Evolutionary conservation across 2,888 invertebrate genomes (phyloP).

Genomic region (Venustoraphidia nigricollis): DNA sequence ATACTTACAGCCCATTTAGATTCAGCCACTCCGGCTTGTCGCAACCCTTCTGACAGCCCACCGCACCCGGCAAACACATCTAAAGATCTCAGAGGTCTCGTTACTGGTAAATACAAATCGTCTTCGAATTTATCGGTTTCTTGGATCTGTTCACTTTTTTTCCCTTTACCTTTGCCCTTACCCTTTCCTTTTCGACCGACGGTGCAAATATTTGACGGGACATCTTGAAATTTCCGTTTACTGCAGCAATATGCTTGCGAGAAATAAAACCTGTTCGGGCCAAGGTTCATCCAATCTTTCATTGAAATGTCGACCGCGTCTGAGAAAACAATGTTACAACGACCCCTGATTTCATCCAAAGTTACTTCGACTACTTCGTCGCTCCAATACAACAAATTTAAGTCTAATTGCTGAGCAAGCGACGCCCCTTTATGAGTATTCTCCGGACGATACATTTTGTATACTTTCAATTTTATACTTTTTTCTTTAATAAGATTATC

Average conservation of each 20-base stretch:
- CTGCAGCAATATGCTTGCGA: slow-evolving; percentile 45
- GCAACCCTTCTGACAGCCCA: slow-evolving; percentile 60
- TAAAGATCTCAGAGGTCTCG: slow-evolving; percentile 44
- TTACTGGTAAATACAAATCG: slow-evolving; percentile 15
- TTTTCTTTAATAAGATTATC: slow-evolving; percentile 34
- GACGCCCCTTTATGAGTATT: slow-evolving; percentile 45
- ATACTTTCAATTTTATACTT: slow-evolving; percentile 47
- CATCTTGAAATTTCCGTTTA: slow-evolving; percentile 39
- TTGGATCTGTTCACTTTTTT: slow-evolving; percentile 29
- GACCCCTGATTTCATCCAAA: slow-evolving; percentile 46
- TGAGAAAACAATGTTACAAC: slow-evolving; percentile 49
- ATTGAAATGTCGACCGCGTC: slow-evolving; percentile 35
- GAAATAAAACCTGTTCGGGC: slow-evolving; percentile 62
- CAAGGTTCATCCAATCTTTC: slow-evolving; percentile 43
- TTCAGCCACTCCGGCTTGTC: slow-evolving; percentile 50
- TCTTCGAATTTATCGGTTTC: slow-evolving; percentile 16
- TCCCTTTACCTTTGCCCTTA: slow-evolving; percentile 52
- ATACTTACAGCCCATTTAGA: slow-evolving; percentile 51
- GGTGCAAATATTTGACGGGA: slow-evolving; percentile 39
- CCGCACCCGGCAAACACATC: slow-evolving; percentile 83
- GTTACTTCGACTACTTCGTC: slow-evolving; percentile 45
- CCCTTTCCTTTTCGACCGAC: slow-evolving; percentile 44
- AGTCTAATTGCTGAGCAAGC: slow-evolving; percentile 43
- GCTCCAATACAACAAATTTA: slow-evolving; percentile 64
- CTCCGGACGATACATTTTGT: slow-evolving; percentile 60